These are phyloP conservation scores for Streptopelia turtur DNA, from an alignment of 2,797 vertebrate genomes.

Conservation along the genomic window DNA sequence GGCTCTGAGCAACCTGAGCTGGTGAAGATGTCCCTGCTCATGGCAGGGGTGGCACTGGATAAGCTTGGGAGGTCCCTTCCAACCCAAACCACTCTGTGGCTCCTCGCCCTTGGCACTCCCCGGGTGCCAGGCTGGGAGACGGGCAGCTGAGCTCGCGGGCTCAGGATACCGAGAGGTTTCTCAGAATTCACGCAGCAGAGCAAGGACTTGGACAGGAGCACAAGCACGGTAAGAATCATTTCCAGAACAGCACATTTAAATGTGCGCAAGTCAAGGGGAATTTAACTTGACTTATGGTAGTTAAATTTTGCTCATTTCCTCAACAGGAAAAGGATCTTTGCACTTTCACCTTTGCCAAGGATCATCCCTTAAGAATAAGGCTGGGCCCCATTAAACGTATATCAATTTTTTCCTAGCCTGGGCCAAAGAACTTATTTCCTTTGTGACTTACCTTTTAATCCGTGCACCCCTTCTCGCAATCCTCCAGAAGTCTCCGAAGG, in stretches of 20 bases:
- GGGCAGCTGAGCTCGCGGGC: background rate
- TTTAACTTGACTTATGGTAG: fast-evolving
- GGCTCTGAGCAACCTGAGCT: too few relatives aligned
- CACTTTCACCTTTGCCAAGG: background rate
- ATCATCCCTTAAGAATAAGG: background rate
- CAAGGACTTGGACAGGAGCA: background rate
- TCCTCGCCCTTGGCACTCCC: background rate
- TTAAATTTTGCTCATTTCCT: background rate
- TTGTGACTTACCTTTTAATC: background rate
- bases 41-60: too few relatives aligned
- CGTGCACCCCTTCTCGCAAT: background rate
- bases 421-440: background rate
- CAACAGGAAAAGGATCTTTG: background rate
- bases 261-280: background rate
- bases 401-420: background rate
- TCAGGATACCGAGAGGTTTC: background rate
- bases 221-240: background rate
- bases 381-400: background rate
- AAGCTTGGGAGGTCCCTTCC: too few relatives aligned
- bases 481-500: background rate
- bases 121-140: fast-evolving
- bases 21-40: too few relatives aligned
- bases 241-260: background rate
- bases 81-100: too few relatives aligned
- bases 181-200: background rate